Percentiles rank a stretch among this genome's conserved stretches.
These are phyloP conservation scores for Megalurothrips usitatus DNA, from an alignment of 2,888 invertebrate species.

Conservation along the genomic window DNA sequence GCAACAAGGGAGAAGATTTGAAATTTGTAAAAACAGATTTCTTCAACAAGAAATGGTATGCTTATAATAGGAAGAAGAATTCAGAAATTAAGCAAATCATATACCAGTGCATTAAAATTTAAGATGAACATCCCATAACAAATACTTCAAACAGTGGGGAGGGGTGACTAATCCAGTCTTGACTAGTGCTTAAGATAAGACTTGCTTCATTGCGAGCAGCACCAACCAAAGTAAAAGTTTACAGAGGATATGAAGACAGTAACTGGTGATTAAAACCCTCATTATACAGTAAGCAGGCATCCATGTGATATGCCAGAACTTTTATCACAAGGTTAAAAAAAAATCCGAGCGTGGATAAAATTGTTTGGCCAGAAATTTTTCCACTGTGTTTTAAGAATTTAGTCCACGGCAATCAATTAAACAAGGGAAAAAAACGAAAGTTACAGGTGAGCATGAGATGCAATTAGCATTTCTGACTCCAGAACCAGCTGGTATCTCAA, in stretches of 20 bases:
- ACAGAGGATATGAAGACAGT: no score
- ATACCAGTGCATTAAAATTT: conserved; percentile 1
- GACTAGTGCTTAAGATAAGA: conserved; percentile 13
- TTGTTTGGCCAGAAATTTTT: not conserved
- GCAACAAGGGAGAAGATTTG: not conserved
- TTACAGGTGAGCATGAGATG: conserved; percentile 2
- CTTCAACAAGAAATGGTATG: not conserved
- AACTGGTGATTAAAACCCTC: no score
- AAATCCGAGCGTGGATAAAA: not conserved
- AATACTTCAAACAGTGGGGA: not conserved
- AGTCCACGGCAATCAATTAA: not conserved
- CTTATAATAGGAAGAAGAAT: no score
- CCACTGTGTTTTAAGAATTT: not conserved
- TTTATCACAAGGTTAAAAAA: not conserved
- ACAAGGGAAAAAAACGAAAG: not conserved
- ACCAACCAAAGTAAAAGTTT: no score
- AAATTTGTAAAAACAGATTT: no score
- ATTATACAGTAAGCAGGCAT: not conserved
- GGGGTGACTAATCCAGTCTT: not conserved
- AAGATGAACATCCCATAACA: not conserved
- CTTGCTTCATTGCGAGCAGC: not conserved
- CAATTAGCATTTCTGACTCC: conserved; percentile 9
- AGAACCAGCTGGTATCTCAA: conserved; percentile 23
- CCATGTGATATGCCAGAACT: not conserved
- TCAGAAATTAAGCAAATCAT: not conserved